Conservation (phyloP, 2,797 vertebrate genomes). For the Thalassophryne amazonica region DNA sequence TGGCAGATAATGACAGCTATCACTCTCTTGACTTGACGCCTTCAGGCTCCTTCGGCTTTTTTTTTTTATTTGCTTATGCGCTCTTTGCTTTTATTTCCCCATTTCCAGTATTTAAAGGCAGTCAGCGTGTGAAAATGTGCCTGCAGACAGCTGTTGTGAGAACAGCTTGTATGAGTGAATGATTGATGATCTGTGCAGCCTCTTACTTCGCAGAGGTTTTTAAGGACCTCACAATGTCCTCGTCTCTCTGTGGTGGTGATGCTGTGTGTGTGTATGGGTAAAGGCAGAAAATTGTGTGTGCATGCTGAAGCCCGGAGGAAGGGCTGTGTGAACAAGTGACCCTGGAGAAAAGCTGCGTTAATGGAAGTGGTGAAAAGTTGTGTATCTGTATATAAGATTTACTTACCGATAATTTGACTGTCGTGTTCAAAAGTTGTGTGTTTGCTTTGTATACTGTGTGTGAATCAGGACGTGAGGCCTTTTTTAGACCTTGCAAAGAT, state of each 20-base stretch:
- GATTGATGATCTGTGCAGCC: slow-evolving; percentile 11
- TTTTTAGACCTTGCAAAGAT: no score
- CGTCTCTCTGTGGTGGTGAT: neutral
- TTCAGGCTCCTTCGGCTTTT: neutral
- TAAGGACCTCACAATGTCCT: neutral
- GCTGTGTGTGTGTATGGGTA: neutral
- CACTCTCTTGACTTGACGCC: slow-evolving; percentile 35
- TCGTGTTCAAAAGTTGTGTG: slow-evolving; percentile 37
- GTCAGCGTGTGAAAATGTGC: slow-evolving; percentile 14
- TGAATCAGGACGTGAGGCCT: no score
- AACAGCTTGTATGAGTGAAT: slow-evolving; percentile 10
- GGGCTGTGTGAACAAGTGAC: neutral
- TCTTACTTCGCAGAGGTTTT: neutral
- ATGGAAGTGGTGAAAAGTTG: slow-evolving; percentile 10
- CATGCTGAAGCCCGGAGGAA: neutral
- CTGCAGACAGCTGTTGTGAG: slow-evolving; percentile 27
- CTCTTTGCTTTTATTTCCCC: neutral
- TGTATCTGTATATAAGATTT: neutral
- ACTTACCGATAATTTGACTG: neutral
- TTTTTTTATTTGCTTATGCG: neutral
- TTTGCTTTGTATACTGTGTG: no score
- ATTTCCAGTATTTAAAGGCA: slow-evolving; percentile 27
- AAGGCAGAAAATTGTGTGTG: neutral
- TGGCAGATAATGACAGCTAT: slow-evolving; percentile 47
- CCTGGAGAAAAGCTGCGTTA: slow-evolving; percentile 6